These are phyloP conservation scores for Polypedilum pembai DNA, from an alignment of 1,140 invertebrate species.

Conservation along the genomic window DNA sequence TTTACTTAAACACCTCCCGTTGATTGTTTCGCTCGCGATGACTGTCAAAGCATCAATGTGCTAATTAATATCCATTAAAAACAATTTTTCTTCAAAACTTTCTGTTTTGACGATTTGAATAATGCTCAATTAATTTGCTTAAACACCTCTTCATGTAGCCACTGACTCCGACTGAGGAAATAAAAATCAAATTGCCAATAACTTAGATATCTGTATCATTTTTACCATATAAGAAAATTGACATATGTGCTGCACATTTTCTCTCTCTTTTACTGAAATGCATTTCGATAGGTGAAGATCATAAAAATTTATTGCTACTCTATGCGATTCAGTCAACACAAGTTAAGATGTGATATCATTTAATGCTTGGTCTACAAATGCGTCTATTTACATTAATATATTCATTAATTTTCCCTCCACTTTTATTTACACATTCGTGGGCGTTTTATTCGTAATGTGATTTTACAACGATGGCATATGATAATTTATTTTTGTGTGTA, in stretches of 20 bases:
- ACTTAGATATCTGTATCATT: neutral
- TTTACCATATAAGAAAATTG: neutral
- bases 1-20: neutral
- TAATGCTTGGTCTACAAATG: too few relatives aligned
- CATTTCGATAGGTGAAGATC: too few relatives aligned
- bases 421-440: too few relatives aligned
- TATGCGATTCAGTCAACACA: too few relatives aligned
- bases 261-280: neutral
- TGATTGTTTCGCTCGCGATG: conserved; percentile 18
- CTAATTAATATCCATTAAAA: conserved; percentile 8
- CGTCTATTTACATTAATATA: too few relatives aligned
- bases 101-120: neutral
- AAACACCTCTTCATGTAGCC: neutral
- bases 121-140: conserved; percentile 12
- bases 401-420: too few relatives aligned
- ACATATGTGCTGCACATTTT: neutral
- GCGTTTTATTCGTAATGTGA: too few relatives aligned
- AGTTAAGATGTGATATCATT: too few relatives aligned
- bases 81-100: neutral
- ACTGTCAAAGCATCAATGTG: conserved; percentile 11
- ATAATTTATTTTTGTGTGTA: too few relatives aligned
- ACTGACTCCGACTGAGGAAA: neutral
- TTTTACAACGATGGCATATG: too few relatives aligned
- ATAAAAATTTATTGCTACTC: too few relatives aligned
- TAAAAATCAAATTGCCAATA: neutral